These are phyloP conservation scores for Coecobrya sp. DNA, from an alignment of 2,888 invertebrate genomes.

Conservation along the genomic window DNA sequence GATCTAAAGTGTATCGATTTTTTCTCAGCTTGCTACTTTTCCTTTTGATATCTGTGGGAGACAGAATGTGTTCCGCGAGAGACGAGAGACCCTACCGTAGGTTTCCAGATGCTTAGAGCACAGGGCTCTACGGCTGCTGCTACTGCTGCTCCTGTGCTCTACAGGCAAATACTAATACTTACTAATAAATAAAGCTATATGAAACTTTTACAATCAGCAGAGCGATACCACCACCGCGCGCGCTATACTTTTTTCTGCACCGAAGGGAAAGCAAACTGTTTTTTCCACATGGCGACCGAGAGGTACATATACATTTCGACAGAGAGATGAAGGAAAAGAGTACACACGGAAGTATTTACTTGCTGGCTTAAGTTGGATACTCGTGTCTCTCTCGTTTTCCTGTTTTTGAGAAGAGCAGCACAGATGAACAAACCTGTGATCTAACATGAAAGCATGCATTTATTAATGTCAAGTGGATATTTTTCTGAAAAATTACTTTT, in stretches of 20 bases:
- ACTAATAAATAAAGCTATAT: neutral
- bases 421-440: too few species aligned
- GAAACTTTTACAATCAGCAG: neutral
- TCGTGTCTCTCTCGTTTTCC: too few species aligned
- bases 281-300: neutral
- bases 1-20: constrained; percentile 24
- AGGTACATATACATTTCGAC: neutral
- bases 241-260: neutral
- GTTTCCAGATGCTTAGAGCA: neutral
- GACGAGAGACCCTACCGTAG: neutral
- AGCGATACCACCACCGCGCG: neutral
- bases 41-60: constrained; percentile 45
- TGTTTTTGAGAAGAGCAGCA: too few species aligned
- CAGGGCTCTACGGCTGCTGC: neutral
- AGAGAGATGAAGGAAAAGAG: neutral
- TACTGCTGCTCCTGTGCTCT: neutral
- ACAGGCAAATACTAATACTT: neutral
- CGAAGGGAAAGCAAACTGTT: neutral
- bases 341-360: neutral
- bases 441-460: too few species aligned
- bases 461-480: too few species aligned
- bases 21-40: neutral
- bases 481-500: too few species aligned
- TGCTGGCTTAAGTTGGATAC: too few species aligned
- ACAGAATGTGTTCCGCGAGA: neutral